Base-by-base conservation (phyloP, 2,113 vertebrate species). In the Pluvianellus socialis region DNA sequence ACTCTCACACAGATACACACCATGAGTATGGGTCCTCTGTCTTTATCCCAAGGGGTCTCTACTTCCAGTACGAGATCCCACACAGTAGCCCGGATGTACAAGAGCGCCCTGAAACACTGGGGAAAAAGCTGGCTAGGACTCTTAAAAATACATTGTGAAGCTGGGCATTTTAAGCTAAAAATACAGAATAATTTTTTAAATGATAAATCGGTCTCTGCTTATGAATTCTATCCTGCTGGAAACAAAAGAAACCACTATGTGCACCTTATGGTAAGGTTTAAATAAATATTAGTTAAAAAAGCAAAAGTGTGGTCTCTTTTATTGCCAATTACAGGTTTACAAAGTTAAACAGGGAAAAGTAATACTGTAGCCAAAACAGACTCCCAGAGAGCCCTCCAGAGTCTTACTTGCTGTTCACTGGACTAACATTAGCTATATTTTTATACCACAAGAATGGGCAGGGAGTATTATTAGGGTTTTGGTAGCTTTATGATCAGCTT, bases 321-420 rank as follows among this genome's bases (percentile, higher is more conserved):
- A 97, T 97, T 97, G 95, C 96, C 95, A 98, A 94, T 96, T 97
- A 96, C 79, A 96, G 90, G 92, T 93, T 97, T 98, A 94, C 92
- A 96, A 93, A 96, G 94, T 96, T 96, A 95, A 97, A 94, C 79
- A 92, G 55, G 92, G 88, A 93, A 91, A 94, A 95, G 79, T 92
- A 76, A 94, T 80, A 45, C 52, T 88, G 77, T 92, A 94, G 87
- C 96, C 91, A 98, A 95, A 96, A 94, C 81, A 95, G 86, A 71
- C 70, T 96, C 92, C 65, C 91, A 95, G 61, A 93, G 68, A 89
- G 86, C 73, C 94, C 85, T 97, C 94, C 94, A 88, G 94, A 91
- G 85, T 91, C 80, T 93, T 71, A 56, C 92, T 97, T 92, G 73
- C 83, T 94, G 79, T 88, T 94, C 90, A 95, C 80, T 95, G 86